Percentiles rank a stretch among this genome's conserved stretches.
phyloP scores from a whole-genome alignment of 2,113 vertebrate genomes.

The Baryphthengus martii region DNA sequence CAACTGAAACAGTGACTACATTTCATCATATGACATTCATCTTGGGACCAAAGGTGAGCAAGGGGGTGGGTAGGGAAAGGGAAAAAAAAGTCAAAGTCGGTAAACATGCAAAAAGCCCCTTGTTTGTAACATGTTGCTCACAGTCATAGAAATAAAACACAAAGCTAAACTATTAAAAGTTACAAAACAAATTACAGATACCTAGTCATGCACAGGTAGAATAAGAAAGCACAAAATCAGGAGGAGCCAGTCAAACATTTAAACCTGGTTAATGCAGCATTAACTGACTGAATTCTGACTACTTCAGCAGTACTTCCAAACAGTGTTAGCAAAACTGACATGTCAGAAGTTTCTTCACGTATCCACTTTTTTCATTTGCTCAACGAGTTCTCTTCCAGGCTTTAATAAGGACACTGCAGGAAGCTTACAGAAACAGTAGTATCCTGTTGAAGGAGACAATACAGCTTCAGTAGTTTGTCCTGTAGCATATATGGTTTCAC shows the following conservation, averaged over 20 bases:
- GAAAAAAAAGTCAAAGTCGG: background rate
- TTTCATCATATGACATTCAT: background rate
- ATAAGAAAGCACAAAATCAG: background rate
- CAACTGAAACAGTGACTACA: background rate
- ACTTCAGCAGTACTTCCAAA: background rate
- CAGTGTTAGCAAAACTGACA: background rate
- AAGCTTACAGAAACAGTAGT: conserved; percentile 25
- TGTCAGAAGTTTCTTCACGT: background rate
- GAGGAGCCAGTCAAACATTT: background rate
- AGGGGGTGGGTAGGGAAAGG: accelerated
- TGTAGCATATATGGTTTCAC: background rate
- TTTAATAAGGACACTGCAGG: background rate
- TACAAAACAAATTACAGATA: background rate
- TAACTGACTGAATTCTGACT: background rate
- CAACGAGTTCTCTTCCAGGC: background rate
- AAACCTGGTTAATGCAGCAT: conserved; percentile 28
- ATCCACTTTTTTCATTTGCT: background rate
- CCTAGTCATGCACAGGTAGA: background rate
- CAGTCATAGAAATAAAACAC: background rate
- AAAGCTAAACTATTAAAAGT: background rate
- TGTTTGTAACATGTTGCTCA: background rate
- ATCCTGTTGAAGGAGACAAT: background rate
- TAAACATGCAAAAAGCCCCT: background rate
- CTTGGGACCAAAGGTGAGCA: background rate
- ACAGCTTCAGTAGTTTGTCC: background rate